Conservation (phyloP, 2,888 invertebrate genomes). For the Paralinhomoeus sp. region DNA sequence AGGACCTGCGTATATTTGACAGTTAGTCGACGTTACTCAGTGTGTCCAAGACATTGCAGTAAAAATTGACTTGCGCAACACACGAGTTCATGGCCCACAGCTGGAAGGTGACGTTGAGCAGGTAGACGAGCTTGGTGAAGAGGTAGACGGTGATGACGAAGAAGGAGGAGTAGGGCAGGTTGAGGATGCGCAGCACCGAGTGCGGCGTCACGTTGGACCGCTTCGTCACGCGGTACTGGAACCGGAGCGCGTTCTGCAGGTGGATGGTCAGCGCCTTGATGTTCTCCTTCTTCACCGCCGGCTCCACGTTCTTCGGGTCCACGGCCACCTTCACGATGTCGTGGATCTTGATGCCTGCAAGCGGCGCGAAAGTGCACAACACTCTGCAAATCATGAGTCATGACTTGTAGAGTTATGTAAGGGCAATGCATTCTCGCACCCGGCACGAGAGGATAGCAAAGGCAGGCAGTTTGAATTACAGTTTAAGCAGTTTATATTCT, state of each 20-base stretch:
- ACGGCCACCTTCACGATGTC: slow-evolving; percentile 20
- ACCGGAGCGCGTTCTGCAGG: slow-evolving; percentile 22
- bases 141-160: slow-evolving; percentile 20
- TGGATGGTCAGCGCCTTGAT: slow-evolving; percentile 19
- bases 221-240: slow-evolving; percentile 17
- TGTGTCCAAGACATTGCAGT: not conserved
- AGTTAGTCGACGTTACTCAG: no score
- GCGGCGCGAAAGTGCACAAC: no score
- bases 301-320: slow-evolving; percentile 25
- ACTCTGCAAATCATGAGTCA: no score
- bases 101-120: slow-evolving; percentile 20
- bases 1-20: no score
- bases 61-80: not conserved
- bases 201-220: slow-evolving; percentile 2
- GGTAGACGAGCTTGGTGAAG: slow-evolving; percentile 20
- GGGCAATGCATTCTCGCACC: no score
- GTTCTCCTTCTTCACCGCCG: slow-evolving; percentile 19
- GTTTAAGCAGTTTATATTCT: no score
- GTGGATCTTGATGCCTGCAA: slow-evolving; percentile 15
- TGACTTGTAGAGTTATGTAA: no score
- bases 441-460: no score
- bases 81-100: slow-evolving; percentile 19
- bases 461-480: no score
- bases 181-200: slow-evolving; percentile 15
- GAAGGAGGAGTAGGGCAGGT: slow-evolving; percentile 23